Percentiles rank a stretch among this genome's conserved stretches.
Evolutionary conservation across 2,113 vertebrate species (phyloP).

Genomic region (Oriolus oriolus): DNA sequence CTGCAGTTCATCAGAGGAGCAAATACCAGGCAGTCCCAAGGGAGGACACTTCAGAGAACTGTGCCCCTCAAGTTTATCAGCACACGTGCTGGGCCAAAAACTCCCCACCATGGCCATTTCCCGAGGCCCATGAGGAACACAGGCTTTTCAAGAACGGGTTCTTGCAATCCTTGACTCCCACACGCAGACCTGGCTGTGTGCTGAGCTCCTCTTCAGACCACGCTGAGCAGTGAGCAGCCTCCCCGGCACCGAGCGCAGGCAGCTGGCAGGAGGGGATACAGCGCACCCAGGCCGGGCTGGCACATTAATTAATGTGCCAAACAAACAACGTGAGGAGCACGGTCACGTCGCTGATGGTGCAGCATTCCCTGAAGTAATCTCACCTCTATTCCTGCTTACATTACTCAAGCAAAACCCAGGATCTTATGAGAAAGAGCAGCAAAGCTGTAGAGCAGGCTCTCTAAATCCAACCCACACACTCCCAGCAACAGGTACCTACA

Average conservation of each 20-base stretch:
- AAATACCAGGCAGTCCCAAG: not conserved
- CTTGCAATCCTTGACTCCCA: fast-evolving
- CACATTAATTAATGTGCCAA: not conserved
- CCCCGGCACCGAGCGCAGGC: fast-evolving
- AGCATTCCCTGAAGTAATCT: not conserved
- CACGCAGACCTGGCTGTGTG: fast-evolving
- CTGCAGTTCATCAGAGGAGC: not conserved
- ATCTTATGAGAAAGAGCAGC: not conserved
- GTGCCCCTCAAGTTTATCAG: not conserved
- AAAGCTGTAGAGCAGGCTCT: not conserved
- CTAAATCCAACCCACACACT: fast-evolving
- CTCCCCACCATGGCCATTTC: fast-evolving
- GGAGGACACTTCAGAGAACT: not conserved
- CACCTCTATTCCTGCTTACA: fast-evolving
- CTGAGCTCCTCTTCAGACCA: not conserved
- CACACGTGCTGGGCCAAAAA: not conserved
- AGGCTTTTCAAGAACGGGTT: not conserved
- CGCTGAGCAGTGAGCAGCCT: fast-evolving
- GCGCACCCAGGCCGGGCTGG: fast-evolving
- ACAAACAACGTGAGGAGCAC: fast-evolving
- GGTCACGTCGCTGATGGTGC: fast-evolving
- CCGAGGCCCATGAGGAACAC: not conserved
- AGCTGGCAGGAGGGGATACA: fast-evolving
- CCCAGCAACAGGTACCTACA: not conserved
- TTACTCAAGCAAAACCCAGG: not conserved